phyloP scores from a whole-genome alignment of 2,113 vertebrate genomes.

The Lepisosteus osseus region DNA sequence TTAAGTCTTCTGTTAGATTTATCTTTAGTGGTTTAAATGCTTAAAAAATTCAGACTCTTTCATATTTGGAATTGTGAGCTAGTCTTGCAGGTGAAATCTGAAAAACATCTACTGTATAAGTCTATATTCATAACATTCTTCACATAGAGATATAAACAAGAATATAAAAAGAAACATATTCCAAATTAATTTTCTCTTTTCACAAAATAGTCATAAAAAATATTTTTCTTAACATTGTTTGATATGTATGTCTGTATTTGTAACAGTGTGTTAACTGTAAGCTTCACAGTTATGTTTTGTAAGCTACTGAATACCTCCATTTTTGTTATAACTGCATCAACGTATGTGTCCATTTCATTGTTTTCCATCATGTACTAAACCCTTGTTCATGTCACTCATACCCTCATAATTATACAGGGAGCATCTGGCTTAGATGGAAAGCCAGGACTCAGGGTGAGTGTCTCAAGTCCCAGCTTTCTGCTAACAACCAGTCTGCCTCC shows the following conservation, averaged over 20 bases:
- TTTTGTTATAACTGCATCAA: conserved; percentile 19
- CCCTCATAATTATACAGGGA: conserved; percentile 92
- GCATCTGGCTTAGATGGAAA: conserved; percentile 99
- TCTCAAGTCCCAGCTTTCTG: conserved; percentile 59
- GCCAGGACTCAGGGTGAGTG: conserved; percentile 98
- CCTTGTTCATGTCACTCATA: conserved; percentile 92
- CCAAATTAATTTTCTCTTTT: too few relatives aligned
- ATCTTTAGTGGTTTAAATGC: too few relatives aligned
- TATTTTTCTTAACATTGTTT: not conserved
- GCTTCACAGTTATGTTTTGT: not conserved
- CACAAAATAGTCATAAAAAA: too few relatives aligned
- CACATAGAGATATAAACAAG: too few relatives aligned
- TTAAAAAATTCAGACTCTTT: too few relatives aligned
- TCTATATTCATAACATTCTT: too few relatives aligned
- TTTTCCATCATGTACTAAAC: conserved; percentile 86
- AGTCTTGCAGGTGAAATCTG: too few relatives aligned
- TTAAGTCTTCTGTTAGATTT: too few relatives aligned
- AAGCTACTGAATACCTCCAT: not conserved
- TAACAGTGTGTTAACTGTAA: not conserved
- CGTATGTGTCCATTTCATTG: conserved; percentile 28
- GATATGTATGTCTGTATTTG: not conserved
- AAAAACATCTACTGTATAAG: too few relatives aligned
- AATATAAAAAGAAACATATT: too few relatives aligned
- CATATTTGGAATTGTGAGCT: too few relatives aligned
- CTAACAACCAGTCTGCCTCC: conserved; percentile 25